A percentile compares a stretch with the other conserved stretches of the same genome.
phyloP scores from a whole-genome alignment of 2,797 vertebrate genomes.

The Gymnoscopelus microlampas region DNA sequence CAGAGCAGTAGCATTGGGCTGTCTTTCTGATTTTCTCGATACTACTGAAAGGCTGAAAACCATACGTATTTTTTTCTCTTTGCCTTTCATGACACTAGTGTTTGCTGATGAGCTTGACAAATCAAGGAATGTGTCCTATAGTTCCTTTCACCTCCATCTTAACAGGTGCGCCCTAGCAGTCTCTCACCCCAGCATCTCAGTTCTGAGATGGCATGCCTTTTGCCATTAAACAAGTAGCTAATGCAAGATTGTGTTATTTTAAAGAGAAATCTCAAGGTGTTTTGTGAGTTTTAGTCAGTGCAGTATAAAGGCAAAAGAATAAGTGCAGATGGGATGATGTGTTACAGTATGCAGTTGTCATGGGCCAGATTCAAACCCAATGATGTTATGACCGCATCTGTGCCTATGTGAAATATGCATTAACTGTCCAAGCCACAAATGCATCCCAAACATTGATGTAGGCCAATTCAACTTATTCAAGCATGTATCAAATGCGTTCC shows the following conservation, averaged over 20 bases:
- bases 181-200: neutral
- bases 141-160: slow-evolving; percentile 19
- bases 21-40: slow-evolving; percentile 90
- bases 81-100: slow-evolving; percentile 44
- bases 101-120: slow-evolving; percentile 61
- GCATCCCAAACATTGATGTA: too few species aligned
- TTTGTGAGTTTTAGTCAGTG: neutral
- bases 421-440: too few species aligned
- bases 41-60: slow-evolving; percentile 54
- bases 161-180: slow-evolving; percentile 47
- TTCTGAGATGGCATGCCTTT: neutral
- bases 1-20: slow-evolving; percentile 62
- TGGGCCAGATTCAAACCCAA: too few species aligned
- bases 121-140: slow-evolving; percentile 42
- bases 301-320: neutral
- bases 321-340: too few species aligned
- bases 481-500: neutral
- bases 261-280: neutral
- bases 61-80: slow-evolving; percentile 18
- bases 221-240: neutral
- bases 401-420: too few species aligned
- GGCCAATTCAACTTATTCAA: neutral
- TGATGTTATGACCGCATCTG: too few species aligned
- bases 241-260: neutral
- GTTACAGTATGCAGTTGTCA: too few species aligned